Conservation (phyloP, 64 coral and sea anemone genomes). For the Porites australiensis region DNA sequence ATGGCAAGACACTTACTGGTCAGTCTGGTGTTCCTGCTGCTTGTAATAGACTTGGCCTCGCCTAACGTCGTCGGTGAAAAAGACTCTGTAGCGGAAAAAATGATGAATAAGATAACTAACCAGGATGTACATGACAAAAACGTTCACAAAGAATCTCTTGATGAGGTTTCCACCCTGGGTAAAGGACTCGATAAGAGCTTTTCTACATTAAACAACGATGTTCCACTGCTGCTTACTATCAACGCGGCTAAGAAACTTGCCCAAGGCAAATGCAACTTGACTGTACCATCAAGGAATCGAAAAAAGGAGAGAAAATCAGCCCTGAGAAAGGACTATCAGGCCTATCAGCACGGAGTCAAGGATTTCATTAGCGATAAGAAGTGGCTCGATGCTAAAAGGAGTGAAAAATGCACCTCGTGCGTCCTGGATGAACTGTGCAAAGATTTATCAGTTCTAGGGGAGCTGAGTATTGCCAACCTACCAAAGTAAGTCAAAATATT, state of each 20-base stretch:
- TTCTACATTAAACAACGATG: not conserved
- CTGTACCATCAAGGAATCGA: too few species aligned
- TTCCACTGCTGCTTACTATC: not conserved
- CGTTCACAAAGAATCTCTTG: not conserved
- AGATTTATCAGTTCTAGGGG: not conserved
- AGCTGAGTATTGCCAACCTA: not conserved
- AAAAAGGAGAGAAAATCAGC: not conserved
- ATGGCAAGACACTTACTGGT: not conserved
- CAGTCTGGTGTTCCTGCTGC: not conserved
- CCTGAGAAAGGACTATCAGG: not conserved
- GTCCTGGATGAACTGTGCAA: not conserved
- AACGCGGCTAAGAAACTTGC: too few species aligned
- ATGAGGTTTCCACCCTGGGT: not conserved
- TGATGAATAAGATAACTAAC: not conserved
- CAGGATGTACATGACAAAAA: too few species aligned
- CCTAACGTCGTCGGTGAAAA: not conserved
- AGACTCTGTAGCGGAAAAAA: not conserved
- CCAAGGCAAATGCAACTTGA: too few species aligned
- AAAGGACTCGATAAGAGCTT: not conserved
- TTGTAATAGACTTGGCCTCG: not conserved
- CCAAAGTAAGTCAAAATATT: not conserved
- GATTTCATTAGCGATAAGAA: not conserved
- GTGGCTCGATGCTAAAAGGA: not conserved
- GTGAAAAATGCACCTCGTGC: not conserved
- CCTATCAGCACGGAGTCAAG: not conserved